These are phyloP conservation scores for Nyctibius grandis DNA, from an alignment of 2,797 vertebrate genomes.

Conservation along the genomic window DNA sequence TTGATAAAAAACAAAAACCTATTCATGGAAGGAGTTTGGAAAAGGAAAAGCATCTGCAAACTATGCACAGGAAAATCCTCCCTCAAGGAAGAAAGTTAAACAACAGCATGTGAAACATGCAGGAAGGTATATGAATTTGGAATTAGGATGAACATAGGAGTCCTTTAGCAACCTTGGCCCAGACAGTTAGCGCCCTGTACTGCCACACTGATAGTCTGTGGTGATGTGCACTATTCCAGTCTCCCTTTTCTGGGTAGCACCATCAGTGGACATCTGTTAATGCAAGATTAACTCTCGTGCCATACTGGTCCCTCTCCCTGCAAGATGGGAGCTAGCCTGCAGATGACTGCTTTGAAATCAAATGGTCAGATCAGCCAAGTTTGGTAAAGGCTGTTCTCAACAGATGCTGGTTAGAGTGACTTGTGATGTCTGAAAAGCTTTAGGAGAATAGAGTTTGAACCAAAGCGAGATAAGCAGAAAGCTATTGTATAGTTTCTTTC, in stretches of 20 bases:
- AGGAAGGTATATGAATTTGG: background rate
- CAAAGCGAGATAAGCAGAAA: background rate
- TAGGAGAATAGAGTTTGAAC: background rate
- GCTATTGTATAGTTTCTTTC: background rate
- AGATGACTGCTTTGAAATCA: background rate
- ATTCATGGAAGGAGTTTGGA: background rate
- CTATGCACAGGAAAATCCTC: background rate
- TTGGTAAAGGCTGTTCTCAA: background rate
- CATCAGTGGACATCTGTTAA: background rate
- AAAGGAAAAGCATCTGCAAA: background rate
- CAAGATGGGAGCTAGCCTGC: background rate
- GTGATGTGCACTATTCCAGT: background rate
- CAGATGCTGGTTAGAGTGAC: background rate
- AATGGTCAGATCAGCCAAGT: background rate
- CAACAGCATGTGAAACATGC: background rate
- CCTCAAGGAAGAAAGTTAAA: background rate
- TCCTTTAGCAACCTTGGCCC: background rate
- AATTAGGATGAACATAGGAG: accelerated
- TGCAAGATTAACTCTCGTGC: background rate
- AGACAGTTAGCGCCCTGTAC: background rate
- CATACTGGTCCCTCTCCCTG: no score
- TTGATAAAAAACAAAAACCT: background rate
- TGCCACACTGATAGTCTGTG: background rate
- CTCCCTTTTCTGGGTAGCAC: background rate
- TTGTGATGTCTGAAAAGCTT: background rate